Evolutionary conservation across 1,140 invertebrate species (phyloP).

Genomic region (Scaptomyza pallida): DNA sequence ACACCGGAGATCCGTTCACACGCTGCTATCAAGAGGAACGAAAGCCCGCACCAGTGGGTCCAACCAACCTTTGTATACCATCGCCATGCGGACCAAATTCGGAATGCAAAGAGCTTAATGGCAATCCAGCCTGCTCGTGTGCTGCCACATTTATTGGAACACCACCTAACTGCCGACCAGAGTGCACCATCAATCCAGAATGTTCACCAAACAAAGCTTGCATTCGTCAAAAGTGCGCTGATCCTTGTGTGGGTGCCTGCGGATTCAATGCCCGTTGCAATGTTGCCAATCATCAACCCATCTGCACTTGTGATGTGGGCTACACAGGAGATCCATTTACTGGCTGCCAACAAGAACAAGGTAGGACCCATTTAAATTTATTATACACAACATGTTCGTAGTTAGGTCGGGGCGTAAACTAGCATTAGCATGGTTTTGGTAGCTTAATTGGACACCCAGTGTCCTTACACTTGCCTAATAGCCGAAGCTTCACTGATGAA

Average conservation of each 20-base stretch:
- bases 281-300: slow-evolving; percentile 88
- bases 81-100: slow-evolving; percentile 91
- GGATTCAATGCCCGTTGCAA: slow-evolving; percentile 89
- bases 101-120: slow-evolving; percentile 87
- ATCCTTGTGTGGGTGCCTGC: slow-evolving; percentile 89
- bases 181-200: slow-evolving; percentile 88
- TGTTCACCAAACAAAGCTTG: slow-evolving; percentile 88
- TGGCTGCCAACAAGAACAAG: slow-evolving; percentile 87
- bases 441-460: slow-evolving; percentile 40
- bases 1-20: slow-evolving; percentile 86
- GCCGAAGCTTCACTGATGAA: slow-evolving; percentile 16
- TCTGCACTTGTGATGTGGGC: slow-evolving; percentile 88
- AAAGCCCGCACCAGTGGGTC: slow-evolving; percentile 81
- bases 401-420: slow-evolving; percentile 68
- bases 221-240: slow-evolving; percentile 87
- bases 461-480: slow-evolving; percentile 32
- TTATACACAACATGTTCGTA: slow-evolving; percentile 13
- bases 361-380: slow-evolving; percentile 81
- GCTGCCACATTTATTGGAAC: slow-evolving; percentile 87
- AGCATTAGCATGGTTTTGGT: slow-evolving; percentile 68
- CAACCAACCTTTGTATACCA: slow-evolving; percentile 86
- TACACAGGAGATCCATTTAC: slow-evolving; percentile 92
- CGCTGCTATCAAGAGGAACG: slow-evolving; percentile 85
- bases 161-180: slow-evolving; percentile 88
- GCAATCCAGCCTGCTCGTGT: slow-evolving; percentile 89